Evolutionary conservation across 2,888 invertebrate species (phyloP), one percentile per base, ranked within the genome.

Genomic region (Platycheirus rosarum): DNA sequence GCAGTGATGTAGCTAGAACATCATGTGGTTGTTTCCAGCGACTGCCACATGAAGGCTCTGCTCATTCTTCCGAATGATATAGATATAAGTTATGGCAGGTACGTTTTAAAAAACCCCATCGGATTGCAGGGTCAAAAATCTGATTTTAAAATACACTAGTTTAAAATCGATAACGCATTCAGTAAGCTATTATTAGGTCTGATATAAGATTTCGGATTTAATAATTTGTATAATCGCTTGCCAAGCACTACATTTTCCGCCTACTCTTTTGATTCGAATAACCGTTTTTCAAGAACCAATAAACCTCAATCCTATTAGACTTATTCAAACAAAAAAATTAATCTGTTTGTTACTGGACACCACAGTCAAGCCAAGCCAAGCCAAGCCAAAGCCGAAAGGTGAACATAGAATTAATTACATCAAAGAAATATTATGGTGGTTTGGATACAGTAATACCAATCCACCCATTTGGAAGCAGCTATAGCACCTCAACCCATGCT

Each of bases 401-500:
- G 60, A 60, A 60, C 44, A 44, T 60, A 60, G 44, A 60, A 44
- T 60, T 60, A 60, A 60, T 60, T 60, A 44, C n/a, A 5, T 14
- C 3, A 8, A 37, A 42, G 37, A 60, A 23, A 40, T 57, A 26
- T 57, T 57, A 57, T 57, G 14, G 40, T 26, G 40, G 37, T 14
- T 55, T 14, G 18, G 55, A 37, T 7, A 11, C 14, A 26, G 26
- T 14, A 23, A 40, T 20, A 57, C 57, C 26, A 57, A 40, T 57
- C 57, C 35, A 13, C 14, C 37, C 20, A 11, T 53, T 53, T 55
- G 11, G 9, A 40, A 55, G 13, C 26, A 8, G 4, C 23, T 13
- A n/a, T 2, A 46, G 11, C 11, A 13, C 13, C 2, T 7, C n/a
- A 37, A 55, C 53, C 18, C 35, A 3, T 4, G 13, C 13, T 20